phyloP scores from a whole-genome alignment of 2,888 invertebrate species.

The Emesis castigata region DNA sequence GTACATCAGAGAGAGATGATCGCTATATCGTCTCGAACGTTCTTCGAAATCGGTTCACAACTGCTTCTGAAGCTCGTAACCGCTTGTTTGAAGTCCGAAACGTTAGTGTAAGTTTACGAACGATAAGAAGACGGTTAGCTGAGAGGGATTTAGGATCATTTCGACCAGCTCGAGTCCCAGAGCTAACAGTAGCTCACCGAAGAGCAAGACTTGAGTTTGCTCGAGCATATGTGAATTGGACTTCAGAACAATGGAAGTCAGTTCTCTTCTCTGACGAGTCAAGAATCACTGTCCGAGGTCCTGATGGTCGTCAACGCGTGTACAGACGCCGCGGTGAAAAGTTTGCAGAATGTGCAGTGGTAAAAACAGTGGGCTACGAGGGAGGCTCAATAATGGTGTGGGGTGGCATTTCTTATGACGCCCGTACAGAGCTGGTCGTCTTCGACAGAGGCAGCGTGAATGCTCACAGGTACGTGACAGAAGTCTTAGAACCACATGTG shows the following conservation, averaged over 20 bases:
- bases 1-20: neutral
- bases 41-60: neutral
- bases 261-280: neutral
- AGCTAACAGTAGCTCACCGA: neutral
- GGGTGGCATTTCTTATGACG: neutral
- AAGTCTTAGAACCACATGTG: neutral
- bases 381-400: neutral
- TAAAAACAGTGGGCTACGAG: neutral
- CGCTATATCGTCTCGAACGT: neutral
- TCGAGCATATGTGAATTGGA: neutral
- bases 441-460: neutral
- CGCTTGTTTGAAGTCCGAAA: no score
- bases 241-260: neutral
- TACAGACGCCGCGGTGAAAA: neutral
- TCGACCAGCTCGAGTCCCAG: no score
- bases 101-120: no score
- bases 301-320: neutral
- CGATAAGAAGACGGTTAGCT: no score
- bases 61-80: no score
- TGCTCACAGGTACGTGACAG: no score
- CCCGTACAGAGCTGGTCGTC: neutral
- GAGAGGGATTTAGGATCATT: no score
- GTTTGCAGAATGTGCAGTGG: neutral
- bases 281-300: neutral
- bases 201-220: neutral